Evolutionary conservation across 1,140 invertebrate species (phyloP).

Genomic region (Drosophila dunni): DNA sequence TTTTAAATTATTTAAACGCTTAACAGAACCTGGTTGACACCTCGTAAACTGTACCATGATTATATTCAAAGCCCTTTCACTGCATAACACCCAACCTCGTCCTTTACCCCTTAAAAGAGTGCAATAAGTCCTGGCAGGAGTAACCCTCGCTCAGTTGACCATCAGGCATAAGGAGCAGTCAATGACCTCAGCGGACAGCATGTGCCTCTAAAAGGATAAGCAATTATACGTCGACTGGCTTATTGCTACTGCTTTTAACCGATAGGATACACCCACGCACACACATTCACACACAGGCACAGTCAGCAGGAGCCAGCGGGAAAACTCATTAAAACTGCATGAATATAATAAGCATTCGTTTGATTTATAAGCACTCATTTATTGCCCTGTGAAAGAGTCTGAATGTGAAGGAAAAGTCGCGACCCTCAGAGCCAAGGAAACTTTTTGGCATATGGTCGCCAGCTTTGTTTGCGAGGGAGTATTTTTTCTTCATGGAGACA

Average conservation of each 20-base stretch:
- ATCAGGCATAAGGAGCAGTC: slow-evolving; percentile 35
- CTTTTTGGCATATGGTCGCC: slow-evolving; percentile 70
- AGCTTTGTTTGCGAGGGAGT: slow-evolving; percentile 32
- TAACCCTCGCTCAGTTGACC: slow-evolving; percentile 11
- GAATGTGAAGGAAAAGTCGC: slow-evolving; percentile 20
- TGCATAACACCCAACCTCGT: background rate
- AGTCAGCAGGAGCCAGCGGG: slow-evolving; percentile 22
- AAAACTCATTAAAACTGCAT: slow-evolving; percentile 82
- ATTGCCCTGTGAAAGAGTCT: slow-evolving; percentile 31
- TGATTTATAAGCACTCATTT: slow-evolving; percentile 79
- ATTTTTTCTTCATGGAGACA: slow-evolving; percentile 36
- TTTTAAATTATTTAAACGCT: background rate
- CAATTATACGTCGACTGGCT: slow-evolving; percentile 71
- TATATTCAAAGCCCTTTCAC: slow-evolving; percentile 4
- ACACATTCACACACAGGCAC: slow-evolving; percentile 28
- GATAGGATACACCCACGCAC: slow-evolving; percentile 13
- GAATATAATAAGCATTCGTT: slow-evolving; percentile 79
- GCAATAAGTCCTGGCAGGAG: background rate
- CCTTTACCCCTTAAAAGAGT: background rate
- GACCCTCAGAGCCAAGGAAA: slow-evolving; percentile 24
- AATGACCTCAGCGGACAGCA: slow-evolving; percentile 54
- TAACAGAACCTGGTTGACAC: background rate
- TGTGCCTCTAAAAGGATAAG: slow-evolving; percentile 65
- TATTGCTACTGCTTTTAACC: slow-evolving; percentile 37
- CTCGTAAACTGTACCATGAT: background rate